These are phyloP conservation scores for Clarias magur DNA, from an alignment of 2,113 vertebrate genomes.

Conservation along the genomic window DNA sequence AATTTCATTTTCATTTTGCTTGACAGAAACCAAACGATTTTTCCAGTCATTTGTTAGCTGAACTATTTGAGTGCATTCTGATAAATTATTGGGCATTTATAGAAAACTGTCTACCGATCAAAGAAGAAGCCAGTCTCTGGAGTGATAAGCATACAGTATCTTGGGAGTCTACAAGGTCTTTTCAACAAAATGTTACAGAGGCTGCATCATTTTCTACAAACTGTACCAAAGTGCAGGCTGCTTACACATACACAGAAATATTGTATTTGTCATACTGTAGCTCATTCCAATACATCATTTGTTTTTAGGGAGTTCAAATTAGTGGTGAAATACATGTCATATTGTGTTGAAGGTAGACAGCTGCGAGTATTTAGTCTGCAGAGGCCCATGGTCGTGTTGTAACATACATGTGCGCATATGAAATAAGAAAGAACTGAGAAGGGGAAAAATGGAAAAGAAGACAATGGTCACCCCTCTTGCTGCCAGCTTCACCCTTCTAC, in stretches of 20 bases:
- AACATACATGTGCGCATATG: constrained; percentile 22
- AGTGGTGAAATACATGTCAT: neutral
- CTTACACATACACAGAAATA: neutral
- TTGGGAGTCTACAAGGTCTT: neutral
- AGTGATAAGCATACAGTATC: neutral
- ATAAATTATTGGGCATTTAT: constrained; percentile 4
- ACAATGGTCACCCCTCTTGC: constrained; percentile 66
- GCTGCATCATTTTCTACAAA: constrained; percentile 13
- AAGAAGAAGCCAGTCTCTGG: neutral
- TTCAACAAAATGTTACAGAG: neutral
- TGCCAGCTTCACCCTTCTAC: constrained; percentile 70
- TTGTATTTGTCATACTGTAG: neutral
- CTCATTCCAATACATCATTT: neutral
- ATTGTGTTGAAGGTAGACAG: constrained; percentile 17
- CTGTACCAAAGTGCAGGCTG: neutral
- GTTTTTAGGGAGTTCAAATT: neutral
- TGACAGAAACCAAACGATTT: constrained; percentile 8
- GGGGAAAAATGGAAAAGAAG: constrained; percentile 1
- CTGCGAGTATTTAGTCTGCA: neutral
- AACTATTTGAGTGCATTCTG: neutral
- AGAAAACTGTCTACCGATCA: neutral
- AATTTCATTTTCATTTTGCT: neutral
- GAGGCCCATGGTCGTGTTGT: constrained; percentile 73
- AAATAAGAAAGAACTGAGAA: constrained; percentile 10
- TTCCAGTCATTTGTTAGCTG: constrained; percentile 10